phyloP scores from a whole-genome alignment of 2,797 vertebrate species.

The Clarias platycephalus region DNA sequence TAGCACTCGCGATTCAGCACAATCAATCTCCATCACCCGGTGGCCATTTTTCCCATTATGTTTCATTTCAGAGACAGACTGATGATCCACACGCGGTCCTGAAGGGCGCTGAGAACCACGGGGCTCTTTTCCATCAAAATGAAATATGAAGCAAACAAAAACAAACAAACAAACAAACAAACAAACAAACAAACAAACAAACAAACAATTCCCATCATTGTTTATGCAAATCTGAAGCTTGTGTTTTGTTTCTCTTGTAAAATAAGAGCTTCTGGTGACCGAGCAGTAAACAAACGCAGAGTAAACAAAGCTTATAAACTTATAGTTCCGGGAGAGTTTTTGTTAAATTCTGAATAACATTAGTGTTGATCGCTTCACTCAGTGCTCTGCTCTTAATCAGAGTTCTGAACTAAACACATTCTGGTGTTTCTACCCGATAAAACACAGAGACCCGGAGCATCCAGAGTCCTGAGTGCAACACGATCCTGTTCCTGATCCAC shows the following conservation, averaged over 20 bases:
- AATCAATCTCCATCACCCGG: constrained; percentile 74
- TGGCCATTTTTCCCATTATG: constrained; percentile 68
- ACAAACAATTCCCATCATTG: constrained; percentile 50
- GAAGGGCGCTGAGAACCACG: constrained; percentile 45
- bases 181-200: constrained; percentile 51
- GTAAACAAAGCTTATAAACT: no score
- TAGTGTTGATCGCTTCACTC: no score
- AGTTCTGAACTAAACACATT: no score
- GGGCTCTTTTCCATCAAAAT: constrained; percentile 57
- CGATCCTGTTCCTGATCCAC: no score
- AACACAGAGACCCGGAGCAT: no score
- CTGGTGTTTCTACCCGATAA: no score
- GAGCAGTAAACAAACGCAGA: no score
- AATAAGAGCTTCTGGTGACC: background rate
- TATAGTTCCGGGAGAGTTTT: no score
- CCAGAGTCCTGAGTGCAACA: no score
- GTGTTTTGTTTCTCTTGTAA: background rate
- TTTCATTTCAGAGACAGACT: constrained; percentile 62
- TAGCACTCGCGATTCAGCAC: constrained; percentile 68
- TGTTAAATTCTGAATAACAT: no score
- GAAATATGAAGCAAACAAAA: constrained; percentile 47
- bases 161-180: constrained; percentile 57
- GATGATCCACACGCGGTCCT: constrained; percentile 58
- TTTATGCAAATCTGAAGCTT: constrained; percentile 23
- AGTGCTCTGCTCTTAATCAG: no score